Evolutionary conservation across 1,140 invertebrate genomes (phyloP).

Genomic region (Ostrea edulis): DNA sequence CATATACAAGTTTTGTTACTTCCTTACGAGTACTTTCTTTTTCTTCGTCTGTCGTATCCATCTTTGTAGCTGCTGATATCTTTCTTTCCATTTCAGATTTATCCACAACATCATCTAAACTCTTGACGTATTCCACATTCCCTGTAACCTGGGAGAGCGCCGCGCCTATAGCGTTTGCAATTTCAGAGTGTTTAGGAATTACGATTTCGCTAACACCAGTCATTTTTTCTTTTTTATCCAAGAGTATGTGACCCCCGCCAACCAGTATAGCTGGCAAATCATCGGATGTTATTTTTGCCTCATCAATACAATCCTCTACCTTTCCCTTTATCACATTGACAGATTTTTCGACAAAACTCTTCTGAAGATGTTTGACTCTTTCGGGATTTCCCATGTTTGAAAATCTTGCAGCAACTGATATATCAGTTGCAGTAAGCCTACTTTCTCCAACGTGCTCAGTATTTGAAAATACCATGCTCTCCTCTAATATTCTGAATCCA

Average conservation of each 20-base stretch:
- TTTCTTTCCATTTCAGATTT: slow-evolving; percentile 46
- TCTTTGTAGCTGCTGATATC: neutral
- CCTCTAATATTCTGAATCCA: slow-evolving; percentile 68
- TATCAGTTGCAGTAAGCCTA: slow-evolving; percentile 71
- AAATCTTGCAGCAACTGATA: slow-evolving; percentile 71
- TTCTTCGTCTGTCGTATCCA: slow-evolving; percentile 15
- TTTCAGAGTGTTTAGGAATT: slow-evolving; percentile 66
- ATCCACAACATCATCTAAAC: slow-evolving; percentile 58
- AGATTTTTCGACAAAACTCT: slow-evolving; percentile 50
- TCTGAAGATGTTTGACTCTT: slow-evolving; percentile 61
- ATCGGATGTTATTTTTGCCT: slow-evolving; percentile 64
- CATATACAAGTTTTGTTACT: slow-evolving; percentile 59
- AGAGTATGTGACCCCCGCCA: slow-evolving; percentile 71
- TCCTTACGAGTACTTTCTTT: slow-evolving; percentile 41
- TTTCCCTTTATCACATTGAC: slow-evolving; percentile 66
- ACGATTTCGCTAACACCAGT: slow-evolving; percentile 61
- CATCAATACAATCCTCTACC: slow-evolving; percentile 69
- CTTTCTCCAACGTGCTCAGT: slow-evolving; percentile 23
- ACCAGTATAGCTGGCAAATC: slow-evolving; percentile 72
- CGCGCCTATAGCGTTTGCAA: slow-evolving; percentile 77
- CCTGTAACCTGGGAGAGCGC: slow-evolving; percentile 73
- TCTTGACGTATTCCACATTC: slow-evolving; percentile 65
- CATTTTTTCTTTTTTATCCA: slow-evolving; percentile 55
- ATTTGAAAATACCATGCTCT: slow-evolving; percentile 63
- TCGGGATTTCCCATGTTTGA: slow-evolving; percentile 58